Conservation (phyloP, 2,888 invertebrate species). For the Carpatolechia fugitivella region DNA sequence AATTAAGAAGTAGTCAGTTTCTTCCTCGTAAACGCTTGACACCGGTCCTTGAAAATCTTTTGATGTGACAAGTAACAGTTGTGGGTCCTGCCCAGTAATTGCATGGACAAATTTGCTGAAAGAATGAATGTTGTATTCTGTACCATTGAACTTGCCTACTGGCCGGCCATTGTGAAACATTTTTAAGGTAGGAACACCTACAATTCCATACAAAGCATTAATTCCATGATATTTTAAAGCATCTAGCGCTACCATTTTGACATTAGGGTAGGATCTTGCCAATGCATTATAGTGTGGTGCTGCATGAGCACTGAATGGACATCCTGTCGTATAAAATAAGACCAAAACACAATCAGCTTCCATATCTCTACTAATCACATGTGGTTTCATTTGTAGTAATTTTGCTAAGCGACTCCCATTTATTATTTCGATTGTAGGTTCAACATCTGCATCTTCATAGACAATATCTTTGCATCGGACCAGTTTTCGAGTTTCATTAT, state of each 20-base stretch:
- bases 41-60: conserved; percentile 90
- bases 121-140: conserved; percentile 87
- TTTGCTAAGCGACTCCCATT: conserved; percentile 85
- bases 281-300: conserved; percentile 95
- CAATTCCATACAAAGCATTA: conserved; percentile 94
- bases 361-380: conserved; percentile 81
- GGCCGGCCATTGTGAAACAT: conserved; percentile 94
- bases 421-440: conserved; percentile 80
- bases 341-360: conserved; percentile 87
- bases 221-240: conserved; percentile 90
- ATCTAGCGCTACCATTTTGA: conserved; percentile 94
- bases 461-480: conserved; percentile 65
- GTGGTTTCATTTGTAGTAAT: conserved; percentile 81
- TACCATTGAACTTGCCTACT: conserved; percentile 90
- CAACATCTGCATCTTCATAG: conserved; percentile 52
- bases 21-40: conserved; percentile 85
- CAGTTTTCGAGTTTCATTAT: conserved; percentile 66
- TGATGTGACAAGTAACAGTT: conserved; percentile 84
- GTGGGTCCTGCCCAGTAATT: conserved; percentile 84
- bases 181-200: conserved; percentile 93
- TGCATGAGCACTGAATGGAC: conserved; percentile 93
- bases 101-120: conserved; percentile 88
- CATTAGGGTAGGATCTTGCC: conserved; percentile 90
- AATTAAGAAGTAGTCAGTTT: conserved; percentile 89
- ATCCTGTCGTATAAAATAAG: conserved; percentile 93